Evolutionary conservation across 1,140 invertebrate genomes (phyloP), one percentile per base, ranked within the genome.

Genomic region (Aricia agestis): DNA sequence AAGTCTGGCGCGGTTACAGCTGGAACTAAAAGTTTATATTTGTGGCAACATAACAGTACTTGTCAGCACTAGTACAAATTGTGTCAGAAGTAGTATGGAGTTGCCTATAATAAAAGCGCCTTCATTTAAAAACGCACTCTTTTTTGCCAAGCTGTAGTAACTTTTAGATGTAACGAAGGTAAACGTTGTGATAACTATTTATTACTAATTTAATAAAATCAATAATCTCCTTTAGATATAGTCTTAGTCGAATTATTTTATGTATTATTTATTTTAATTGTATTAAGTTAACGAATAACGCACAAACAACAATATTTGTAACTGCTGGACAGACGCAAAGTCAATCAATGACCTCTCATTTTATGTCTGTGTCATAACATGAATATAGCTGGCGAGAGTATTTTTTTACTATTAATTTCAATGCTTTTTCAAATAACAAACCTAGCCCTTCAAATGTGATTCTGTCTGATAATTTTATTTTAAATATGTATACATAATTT

Each of bases 171-270:
- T 63, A 63, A 63, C 25, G 59, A 19, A 25, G 6, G 10, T 18
- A 59, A 63, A 63, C 1, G 19, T 63, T 63, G 59, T 63, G 59
- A 63, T 63, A 63, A 18, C 59, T 63, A 63, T 63, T 63, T 63
- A 63, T 63, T 63, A 63, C 19, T 63, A 63, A 63, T 63, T 63
- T 63, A 25, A 63, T 19, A 19, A 25, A 18, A 63, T 63, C 19
- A 52, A 52, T 52, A 42, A 52, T 52, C 45, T 13, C 9, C 10
- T 13, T 52, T 13, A 52, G 4, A 4, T 52, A 15, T 52, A 52
- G 45, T 52, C 11, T 52, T 52, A 52, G 45, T 52, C 1, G 11
- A 52, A 13, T 52, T 52, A 52, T 52, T 52, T 52, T 13, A 25
- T 25, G 10, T 52, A 13, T 52, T 15, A 52, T 52, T 52, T 52